A percentile compares a stretch with the other conserved stretches of the same genome.
phyloP scores from a whole-genome alignment of 2,113 vertebrate genomes.

The Maccullochella peelii region DNA sequence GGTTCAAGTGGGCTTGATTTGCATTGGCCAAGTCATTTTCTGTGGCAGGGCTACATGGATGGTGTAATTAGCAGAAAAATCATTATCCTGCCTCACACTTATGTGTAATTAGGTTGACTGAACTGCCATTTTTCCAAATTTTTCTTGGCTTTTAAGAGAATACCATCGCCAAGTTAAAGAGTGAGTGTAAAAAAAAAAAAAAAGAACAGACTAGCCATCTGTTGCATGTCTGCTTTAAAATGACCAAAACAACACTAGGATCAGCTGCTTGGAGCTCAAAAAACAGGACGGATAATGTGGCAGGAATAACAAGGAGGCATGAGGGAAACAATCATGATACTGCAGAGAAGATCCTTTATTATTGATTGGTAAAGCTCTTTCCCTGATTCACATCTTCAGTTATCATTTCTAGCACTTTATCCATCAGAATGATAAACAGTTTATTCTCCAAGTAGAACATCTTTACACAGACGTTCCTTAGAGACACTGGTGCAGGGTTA shows the following conservation, averaged over 20 bases:
- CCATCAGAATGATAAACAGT: neutral
- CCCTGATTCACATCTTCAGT: constrained; percentile 3
- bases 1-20: constrained; percentile 71
- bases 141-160: constrained; percentile 23
- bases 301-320: constrained; percentile 18
- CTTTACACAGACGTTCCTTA: neutral
- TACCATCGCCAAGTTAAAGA: constrained; percentile 12
- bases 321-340: constrained; percentile 8
- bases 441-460: neutral
- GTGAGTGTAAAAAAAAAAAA: neutral
- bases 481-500: neutral
- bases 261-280: constrained; percentile 9
- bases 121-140: constrained; percentile 31
- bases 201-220: constrained; percentile 41
- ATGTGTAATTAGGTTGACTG: constrained; percentile 38
- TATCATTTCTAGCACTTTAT: constrained; percentile 16
- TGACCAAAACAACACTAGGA: neutral
- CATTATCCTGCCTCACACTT: constrained; percentile 17
- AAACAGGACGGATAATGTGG: constrained; percentile 1
- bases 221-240: constrained; percentile 34
- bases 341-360: constrained; percentile 19
- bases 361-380: constrained; percentile 18
- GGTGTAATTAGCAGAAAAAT: constrained; percentile 31
- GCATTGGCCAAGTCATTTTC: constrained; percentile 27
- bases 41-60: constrained; percentile 12